A percentile compares a stretch with the other conserved stretches of the same genome.
Evolutionary conservation across 1,140 invertebrate genomes (phyloP).

Genomic region (Triops longicaudatus): DNA sequence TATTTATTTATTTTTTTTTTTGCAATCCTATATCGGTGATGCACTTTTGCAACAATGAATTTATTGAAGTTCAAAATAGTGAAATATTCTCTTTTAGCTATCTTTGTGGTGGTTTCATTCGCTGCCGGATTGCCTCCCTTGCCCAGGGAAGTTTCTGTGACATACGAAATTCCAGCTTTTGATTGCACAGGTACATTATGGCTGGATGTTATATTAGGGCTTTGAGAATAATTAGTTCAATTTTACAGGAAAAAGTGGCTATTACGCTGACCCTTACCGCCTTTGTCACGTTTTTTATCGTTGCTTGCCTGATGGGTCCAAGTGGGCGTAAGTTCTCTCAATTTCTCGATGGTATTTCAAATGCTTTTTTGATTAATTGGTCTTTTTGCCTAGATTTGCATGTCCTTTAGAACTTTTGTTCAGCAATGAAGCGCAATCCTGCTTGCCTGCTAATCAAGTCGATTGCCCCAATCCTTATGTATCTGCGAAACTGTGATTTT

Average conservation of each 20-base stretch:
- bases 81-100: not conserved
- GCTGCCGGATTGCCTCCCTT: not conserved
- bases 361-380: not conserved
- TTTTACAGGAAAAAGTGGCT: constrained; percentile 23
- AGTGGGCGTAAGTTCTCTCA: constrained; percentile 20
- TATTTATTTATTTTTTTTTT: too few species aligned
- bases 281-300: constrained; percentile 22
- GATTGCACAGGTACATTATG: constrained; percentile 17
- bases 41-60: too few species aligned
- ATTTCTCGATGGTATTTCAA: not conserved
- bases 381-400: not conserved
- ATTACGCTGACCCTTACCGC: constrained; percentile 24
- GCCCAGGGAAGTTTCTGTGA: not conserved
- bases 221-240: constrained; percentile 3
- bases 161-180: constrained; percentile 18
- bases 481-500: not conserved
- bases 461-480: not conserved
- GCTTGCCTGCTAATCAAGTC: not conserved
- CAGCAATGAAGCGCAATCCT: not conserved
- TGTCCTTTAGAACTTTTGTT: constrained; percentile 20
- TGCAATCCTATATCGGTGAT: too few species aligned
- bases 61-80: too few species aligned
- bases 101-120: not conserved
- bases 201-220: not conserved
- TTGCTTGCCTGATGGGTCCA: constrained; percentile 25